phyloP scores from a whole-genome alignment of 2,888 invertebrate species.

The Clistopyga incitator region DNA sequence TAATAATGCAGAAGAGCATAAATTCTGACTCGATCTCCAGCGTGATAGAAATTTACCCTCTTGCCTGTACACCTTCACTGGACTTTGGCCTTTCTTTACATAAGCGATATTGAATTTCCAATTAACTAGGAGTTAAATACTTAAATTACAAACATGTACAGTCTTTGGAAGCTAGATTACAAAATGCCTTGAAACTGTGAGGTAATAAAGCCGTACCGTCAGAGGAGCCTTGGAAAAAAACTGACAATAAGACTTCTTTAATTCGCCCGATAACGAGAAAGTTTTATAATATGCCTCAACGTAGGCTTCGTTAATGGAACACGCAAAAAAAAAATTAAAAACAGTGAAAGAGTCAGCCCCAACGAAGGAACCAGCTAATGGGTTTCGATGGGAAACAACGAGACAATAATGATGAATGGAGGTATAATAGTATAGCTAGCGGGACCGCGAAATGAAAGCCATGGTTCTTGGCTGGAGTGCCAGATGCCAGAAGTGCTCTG shows the following conservation, averaged over 20 bases:
- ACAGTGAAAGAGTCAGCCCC: conserved; percentile 7
- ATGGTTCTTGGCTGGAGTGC: neutral
- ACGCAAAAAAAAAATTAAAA: conserved; percentile 11
- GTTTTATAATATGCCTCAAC: neutral
- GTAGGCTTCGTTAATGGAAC: conserved; percentile 13
- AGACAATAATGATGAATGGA: conserved; percentile 37
- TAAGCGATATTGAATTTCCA: neutral
- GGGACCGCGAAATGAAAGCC: neutral
- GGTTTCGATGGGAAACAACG: conserved; percentile 24
- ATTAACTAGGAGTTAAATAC: neutral
- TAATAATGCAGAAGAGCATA: too few species aligned
- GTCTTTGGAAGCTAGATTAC: neutral
- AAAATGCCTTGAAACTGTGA: neutral
- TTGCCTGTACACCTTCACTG: too few species aligned
- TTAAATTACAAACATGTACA: neutral
- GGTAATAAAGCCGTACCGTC: neutral
- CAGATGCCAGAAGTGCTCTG: neutral
- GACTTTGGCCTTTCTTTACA: neutral
- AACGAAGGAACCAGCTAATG: conserved; percentile 26
- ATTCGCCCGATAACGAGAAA: conserved; percentile 4
- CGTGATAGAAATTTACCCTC: too few species aligned
- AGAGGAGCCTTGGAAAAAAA: neutral
- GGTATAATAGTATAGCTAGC: neutral
- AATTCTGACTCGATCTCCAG: too few species aligned
- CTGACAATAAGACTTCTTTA: neutral